Evolutionary conservation across 1,140 invertebrate genomes (phyloP).

Genomic region (Ips typographus): DNA sequence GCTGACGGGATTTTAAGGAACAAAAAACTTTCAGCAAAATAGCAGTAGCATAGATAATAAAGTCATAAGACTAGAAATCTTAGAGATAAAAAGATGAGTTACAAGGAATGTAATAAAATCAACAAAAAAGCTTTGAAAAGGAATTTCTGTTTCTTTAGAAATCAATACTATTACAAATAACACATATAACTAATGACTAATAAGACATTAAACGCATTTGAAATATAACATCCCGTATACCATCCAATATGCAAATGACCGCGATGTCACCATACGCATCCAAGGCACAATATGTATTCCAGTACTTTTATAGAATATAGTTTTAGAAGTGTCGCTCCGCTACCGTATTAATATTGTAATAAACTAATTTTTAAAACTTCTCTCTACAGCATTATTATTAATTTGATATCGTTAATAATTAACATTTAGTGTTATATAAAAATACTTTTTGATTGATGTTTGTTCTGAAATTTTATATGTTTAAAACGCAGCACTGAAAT

Average conservation of each 20-base stretch:
- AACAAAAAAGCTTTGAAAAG: too few species aligned
- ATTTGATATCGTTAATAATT: constrained; percentile 5
- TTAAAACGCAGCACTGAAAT: constrained; percentile 42
- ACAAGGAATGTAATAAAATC: too few species aligned
- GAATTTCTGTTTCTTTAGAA: too few species aligned
- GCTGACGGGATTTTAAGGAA: too few species aligned
- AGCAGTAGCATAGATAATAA: too few species aligned
- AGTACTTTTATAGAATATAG: constrained; percentile 41
- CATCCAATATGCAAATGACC: constrained; percentile 31
- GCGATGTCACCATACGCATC: constrained; percentile 45
- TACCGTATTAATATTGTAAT: not conserved
- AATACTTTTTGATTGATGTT: constrained; percentile 43
- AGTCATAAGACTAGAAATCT: too few species aligned
- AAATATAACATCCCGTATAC: too few species aligned
- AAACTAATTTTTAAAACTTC: not conserved
- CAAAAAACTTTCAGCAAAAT: too few species aligned
- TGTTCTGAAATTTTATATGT: constrained; percentile 14
- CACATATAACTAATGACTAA: too few species aligned
- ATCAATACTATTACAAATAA: too few species aligned
- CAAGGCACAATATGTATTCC: constrained; percentile 51
- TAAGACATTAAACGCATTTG: too few species aligned
- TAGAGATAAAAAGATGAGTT: too few species aligned
- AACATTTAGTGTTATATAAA: constrained; percentile 36
- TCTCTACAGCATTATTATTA: not conserved
- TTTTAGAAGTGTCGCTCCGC: not conserved